Percentiles rank a stretch among this genome's conserved stretches.
phyloP scores from a whole-genome alignment of 2,888 invertebrate species.

The Pterobdella sp. region DNA sequence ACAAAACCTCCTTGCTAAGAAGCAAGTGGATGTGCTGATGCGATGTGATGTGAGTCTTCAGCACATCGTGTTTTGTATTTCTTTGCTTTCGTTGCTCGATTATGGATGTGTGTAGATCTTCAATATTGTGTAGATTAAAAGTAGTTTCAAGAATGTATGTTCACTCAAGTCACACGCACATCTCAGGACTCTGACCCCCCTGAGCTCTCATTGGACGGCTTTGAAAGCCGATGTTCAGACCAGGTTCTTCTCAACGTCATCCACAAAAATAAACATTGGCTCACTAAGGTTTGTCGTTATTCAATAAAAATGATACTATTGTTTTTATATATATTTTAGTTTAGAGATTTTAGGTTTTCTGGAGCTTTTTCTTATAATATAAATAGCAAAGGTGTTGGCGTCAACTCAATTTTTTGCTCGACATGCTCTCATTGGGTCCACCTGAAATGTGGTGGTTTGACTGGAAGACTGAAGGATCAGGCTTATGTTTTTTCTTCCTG shows the following conservation, averaged over 20 bases:
- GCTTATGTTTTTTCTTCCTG: too few relatives aligned
- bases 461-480: too few relatives aligned
- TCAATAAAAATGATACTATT: background rate
- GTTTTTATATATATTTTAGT: background rate
- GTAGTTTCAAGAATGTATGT: background rate
- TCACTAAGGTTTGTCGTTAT: conserved; percentile 53
- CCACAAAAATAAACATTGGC: conserved; percentile 51
- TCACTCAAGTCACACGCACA: background rate
- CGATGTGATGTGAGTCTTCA: conserved; percentile 62
- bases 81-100: background rate
- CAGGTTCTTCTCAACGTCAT: conserved; percentile 68
- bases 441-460: background rate
- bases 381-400: too few relatives aligned
- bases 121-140: background rate
- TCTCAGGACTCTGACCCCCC: conserved; percentile 61
- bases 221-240: conserved; percentile 70
- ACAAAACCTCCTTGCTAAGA: conserved; percentile 62
- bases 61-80: background rate
- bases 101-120: background rate
- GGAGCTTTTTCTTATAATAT: background rate
- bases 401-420: too few relatives aligned
- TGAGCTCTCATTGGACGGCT: conserved; percentile 63
- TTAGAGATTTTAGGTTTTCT: background rate
- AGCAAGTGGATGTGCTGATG: conserved; percentile 60
- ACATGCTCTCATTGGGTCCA: too few relatives aligned